Percentiles rank a stretch among this genome's conserved stretches.
Evolutionary conservation across 2,113 vertebrate species (phyloP).

Genomic region (Callorhinus ursinus): DNA sequence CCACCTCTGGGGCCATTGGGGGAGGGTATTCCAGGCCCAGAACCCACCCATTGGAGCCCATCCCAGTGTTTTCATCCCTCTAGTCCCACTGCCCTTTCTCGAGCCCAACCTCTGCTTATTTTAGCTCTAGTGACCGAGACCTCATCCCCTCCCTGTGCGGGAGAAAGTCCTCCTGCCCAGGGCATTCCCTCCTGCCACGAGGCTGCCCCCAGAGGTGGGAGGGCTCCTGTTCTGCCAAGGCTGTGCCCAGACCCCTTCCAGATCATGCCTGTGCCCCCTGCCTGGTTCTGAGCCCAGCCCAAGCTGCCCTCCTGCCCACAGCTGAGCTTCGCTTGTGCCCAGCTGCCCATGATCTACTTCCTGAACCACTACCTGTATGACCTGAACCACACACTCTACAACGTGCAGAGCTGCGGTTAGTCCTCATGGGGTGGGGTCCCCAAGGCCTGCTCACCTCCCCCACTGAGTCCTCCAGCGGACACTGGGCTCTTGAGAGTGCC

Average conservation of each 20-base stretch:
- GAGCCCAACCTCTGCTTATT: neutral
- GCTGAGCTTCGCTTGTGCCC: conserved; percentile 94
- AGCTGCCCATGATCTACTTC: conserved; percentile 94
- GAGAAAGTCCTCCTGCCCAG: neutral
- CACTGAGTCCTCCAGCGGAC: neutral
- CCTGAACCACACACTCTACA: conserved; percentile 87
- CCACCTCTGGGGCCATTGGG: accelerated
- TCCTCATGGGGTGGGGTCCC: neutral
- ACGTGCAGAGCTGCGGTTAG: conserved; percentile 92
- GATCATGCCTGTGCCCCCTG: neutral
- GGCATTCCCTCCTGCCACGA: neutral
- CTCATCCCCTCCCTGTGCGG: neutral
- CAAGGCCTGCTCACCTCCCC: neutral
- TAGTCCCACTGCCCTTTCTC: neutral
- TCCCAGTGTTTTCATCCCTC: neutral
- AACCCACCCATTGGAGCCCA: neutral
- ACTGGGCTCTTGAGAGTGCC: neutral
- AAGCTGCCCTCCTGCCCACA: conserved; percentile 69
- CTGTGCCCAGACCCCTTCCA: neutral
- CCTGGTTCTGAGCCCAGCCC: neutral
- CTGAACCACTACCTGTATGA: conserved; percentile 89
- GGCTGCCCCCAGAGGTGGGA: neutral
- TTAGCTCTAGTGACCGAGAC: neutral
- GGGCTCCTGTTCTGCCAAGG: neutral
- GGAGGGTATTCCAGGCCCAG: neutral